phyloP scores from a whole-genome alignment of 2,888 invertebrate genomes.

The Ophion costatus region DNA sequence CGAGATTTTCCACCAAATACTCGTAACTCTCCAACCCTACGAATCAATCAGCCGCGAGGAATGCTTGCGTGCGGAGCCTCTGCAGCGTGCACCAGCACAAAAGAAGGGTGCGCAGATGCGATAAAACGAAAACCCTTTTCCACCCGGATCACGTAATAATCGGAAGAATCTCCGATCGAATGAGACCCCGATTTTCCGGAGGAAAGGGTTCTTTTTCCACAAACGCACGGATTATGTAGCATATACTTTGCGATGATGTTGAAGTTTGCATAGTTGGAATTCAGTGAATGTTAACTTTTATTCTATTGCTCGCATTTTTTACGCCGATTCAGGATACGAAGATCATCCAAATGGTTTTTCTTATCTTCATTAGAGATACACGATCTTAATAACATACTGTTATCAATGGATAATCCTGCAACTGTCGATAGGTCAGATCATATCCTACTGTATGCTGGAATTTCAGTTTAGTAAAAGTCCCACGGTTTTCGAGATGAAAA shows the following conservation, averaged over 20 bases:
- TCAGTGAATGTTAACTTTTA: no score
- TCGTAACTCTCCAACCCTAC: neutral
- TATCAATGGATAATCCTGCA: no score
- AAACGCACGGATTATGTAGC: neutral
- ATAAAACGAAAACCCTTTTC: constrained; percentile 37
- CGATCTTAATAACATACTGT: no score
- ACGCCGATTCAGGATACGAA: no score
- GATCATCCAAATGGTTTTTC: no score
- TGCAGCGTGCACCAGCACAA: constrained; percentile 7
- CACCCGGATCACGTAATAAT: constrained; percentile 59
- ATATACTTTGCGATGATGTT: neutral
- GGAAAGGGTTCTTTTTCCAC: constrained; percentile 34
- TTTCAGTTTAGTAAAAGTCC: no score
- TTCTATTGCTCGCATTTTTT: no score
- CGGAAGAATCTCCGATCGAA: constrained; percentile 21
- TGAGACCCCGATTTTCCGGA: constrained; percentile 18
- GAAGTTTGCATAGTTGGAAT: no score
- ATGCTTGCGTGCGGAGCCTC: constrained; percentile 32
- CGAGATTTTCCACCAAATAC: constrained; percentile 27
- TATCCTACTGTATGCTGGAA: no score
- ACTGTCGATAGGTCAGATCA: no score
- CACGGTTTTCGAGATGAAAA: no score
- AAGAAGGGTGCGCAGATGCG: constrained; percentile 47
- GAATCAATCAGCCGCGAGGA: constrained; percentile 5
- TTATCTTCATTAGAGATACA: no score